Evolutionary conservation across 2,797 vertebrate genomes (phyloP).

Genomic region (Danio albolineatus): DNA sequence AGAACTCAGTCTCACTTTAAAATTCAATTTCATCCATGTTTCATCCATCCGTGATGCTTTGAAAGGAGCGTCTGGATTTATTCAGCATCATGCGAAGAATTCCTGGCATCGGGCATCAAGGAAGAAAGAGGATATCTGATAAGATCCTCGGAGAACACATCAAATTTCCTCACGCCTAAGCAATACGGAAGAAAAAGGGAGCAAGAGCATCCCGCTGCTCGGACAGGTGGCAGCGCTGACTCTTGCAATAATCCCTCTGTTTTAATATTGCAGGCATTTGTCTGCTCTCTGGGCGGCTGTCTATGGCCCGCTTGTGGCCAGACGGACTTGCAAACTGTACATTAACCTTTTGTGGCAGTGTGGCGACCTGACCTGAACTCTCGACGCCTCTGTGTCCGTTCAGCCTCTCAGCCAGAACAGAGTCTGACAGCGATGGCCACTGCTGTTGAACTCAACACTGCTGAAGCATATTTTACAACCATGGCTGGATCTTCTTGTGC

Average conservation of each 20-base stretch:
- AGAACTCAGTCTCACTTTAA: neutral
- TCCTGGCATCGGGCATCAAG: neutral
- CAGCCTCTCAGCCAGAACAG: conserved; percentile 65
- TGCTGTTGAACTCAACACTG: neutral
- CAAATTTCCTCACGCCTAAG: conserved; percentile 36
- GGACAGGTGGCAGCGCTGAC: conserved; percentile 59
- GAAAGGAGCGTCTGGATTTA: neutral
- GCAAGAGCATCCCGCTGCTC: conserved; percentile 43
- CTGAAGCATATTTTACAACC: conserved; percentile 15
- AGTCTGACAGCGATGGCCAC: conserved; percentile 44
- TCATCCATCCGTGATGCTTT: neutral
- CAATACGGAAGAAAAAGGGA: conserved; percentile 48
- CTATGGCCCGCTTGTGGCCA: conserved; percentile 22
- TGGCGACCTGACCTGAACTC: conserved; percentile 7
- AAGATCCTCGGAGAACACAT: conserved; percentile 28
- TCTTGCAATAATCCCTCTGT: conserved; percentile 62
- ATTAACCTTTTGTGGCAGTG: conserved; percentile 35
- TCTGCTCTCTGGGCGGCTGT: conserved; percentile 49
- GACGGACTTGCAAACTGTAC: conserved; percentile 42
- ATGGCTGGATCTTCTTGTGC: conserved; percentile 39
- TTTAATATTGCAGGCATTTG: conserved; percentile 67
- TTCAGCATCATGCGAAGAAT: conserved; percentile 6
- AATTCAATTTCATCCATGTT: conserved; percentile 25
- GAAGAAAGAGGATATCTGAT: conserved; percentile 22
- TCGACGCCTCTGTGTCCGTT: neutral